A percentile compares a stretch with the other conserved stretches of the same genome.
Evolutionary conservation across 2,797 vertebrate species (phyloP).

Genomic region (Parambassis ranga): DNA sequence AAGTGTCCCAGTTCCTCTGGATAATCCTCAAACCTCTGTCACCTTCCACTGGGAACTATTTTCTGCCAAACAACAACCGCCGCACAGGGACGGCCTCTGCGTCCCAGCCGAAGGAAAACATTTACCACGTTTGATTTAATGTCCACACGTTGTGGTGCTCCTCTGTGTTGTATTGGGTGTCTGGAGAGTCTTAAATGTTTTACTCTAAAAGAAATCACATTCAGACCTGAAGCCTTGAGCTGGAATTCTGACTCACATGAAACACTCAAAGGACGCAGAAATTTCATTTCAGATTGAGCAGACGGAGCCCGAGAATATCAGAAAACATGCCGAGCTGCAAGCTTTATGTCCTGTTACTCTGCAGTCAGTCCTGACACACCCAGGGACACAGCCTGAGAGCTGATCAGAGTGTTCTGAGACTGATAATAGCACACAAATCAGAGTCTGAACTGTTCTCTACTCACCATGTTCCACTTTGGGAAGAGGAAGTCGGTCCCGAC

Average conservation of each 20-base stretch:
- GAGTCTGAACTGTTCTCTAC: too few species aligned
- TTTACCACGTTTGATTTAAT: neutral
- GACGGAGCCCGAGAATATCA: neutral
- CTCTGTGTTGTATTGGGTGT: neutral
- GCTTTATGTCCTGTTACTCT: neutral
- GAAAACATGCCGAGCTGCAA: neutral
- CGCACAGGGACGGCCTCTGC: too few species aligned
- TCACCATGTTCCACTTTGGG: slow-evolving; percentile 98
- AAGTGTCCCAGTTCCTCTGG: slow-evolving; percentile 1
- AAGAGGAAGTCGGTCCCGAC: slow-evolving; percentile 97
- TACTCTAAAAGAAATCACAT: neutral
- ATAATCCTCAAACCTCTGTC: slow-evolving; percentile 16
- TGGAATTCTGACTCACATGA: neutral
- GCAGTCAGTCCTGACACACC: neutral
- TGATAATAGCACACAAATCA: too few species aligned
- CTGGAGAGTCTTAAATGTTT: neutral
- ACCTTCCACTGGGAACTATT: neutral
- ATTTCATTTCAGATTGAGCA: slow-evolving; percentile 2
- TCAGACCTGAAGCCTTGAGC: neutral
- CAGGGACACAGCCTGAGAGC: neutral
- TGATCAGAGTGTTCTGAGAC: too few species aligned
- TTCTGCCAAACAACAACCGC: neutral
- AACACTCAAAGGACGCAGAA: neutral
- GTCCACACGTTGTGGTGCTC: neutral
- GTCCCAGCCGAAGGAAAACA: neutral